phyloP scores from a whole-genome alignment of 2,888 invertebrate species.

The Parnassius apollo region DNA sequence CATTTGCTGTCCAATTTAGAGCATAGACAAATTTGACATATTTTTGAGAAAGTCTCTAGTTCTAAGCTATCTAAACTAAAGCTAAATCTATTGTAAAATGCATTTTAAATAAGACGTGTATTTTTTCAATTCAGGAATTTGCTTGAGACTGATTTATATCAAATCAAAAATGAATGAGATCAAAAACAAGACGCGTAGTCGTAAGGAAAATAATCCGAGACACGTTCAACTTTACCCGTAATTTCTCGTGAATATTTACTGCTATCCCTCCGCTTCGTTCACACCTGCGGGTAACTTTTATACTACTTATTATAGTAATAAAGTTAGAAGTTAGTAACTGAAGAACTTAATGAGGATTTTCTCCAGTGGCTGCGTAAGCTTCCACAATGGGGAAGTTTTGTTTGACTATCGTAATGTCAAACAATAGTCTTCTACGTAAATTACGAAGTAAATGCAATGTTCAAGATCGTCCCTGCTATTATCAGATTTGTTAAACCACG shows the following conservation, averaged over 20 bases:
- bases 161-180: too few relatives aligned
- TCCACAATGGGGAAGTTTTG: constrained; percentile 9
- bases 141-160: too few relatives aligned
- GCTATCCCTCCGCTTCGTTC: not conserved
- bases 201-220: not conserved
- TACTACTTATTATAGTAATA: not conserved
- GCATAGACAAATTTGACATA: too few relatives aligned
- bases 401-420: not conserved
- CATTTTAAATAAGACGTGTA: too few relatives aligned
- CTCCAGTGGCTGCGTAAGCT: not conserved
- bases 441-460: not conserved
- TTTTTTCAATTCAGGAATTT: too few relatives aligned
- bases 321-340: not conserved
- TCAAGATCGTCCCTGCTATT: too few relatives aligned
- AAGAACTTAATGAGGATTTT: constrained; percentile 7
- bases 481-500: too few relatives aligned
- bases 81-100: too few relatives aligned
- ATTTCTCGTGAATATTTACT: not conserved
- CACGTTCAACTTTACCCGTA: not conserved
- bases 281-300: not conserved
- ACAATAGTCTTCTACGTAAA: not conserved
- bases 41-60: too few relatives aligned
- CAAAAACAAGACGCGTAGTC: too few relatives aligned
- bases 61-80: too few relatives aligned
- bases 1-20: too few relatives aligned